Base-by-base conservation (phyloP, 2,888 invertebrate genomes). In the Erebia aethiops region DNA sequence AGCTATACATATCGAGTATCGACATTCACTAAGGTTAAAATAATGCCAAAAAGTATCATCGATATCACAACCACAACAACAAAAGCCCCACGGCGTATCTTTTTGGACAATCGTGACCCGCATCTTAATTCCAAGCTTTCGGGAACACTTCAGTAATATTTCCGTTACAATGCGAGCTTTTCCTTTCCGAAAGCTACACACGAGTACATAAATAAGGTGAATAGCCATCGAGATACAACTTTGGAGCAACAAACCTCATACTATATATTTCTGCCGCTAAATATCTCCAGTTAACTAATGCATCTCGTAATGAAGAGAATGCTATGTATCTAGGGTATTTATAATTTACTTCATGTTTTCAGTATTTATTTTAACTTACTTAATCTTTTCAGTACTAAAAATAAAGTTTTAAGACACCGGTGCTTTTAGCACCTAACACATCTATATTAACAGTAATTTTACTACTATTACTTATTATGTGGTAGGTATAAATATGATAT, bases 91-190 rank as follows among this genome's bases (percentile, higher is more conserved):
- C 86, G 90, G 87, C 88, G 85, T 86, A 76, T 86, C 88, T 87
- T 85, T 84, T 82, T 84, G 88, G 90, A 90, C 90, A 90, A 89
- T 89, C 92, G 92, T 92, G 92, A 90, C 86, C 84, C 80, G 91
- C 84, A 76, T 84, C 52, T 35, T 65, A 65, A 65, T 65, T 54
- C 85, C 78, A 79, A 84, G 85, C 83, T 85, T 87, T 86, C 85
- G 76, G 83, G 86, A 65, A 54, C 54, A 54, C 54, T 65, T 18
- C 54, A 41, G 35, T 52, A 64, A 54, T 54, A 52, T 65, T 65
- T 41, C 41, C 9, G 16, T 13, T 57, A 43, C 26, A 26, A 49
- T 57, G 46, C 14, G 87, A 89, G 89, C 89, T 89, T 90, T 87
- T 87, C 83, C 87, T 86, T 84, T 82, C 81, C 82, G 84, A 89